Conservation (phyloP, 2,113 vertebrate genomes). For the Cariama cristata region DNA sequence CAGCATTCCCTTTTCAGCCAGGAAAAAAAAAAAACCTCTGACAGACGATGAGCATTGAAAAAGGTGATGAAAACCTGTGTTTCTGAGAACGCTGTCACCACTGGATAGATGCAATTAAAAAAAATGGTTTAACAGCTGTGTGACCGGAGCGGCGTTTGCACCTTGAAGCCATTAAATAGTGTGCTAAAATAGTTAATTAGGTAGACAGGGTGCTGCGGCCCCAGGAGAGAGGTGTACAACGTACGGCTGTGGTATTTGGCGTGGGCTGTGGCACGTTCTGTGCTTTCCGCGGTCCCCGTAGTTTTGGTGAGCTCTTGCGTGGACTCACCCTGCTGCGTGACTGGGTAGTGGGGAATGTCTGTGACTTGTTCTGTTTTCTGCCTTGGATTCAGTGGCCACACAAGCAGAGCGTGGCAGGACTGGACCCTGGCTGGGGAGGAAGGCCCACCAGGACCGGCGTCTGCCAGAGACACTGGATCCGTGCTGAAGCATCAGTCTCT, state of each 20-base stretch:
- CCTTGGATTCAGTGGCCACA: neutral
- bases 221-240: accelerated
- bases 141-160: accelerated
- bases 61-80: neutral
- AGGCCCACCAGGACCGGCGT: neutral
- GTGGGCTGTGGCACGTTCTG: accelerated
- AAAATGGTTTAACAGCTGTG: neutral
- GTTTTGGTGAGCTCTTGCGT: neutral
- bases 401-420: neutral
- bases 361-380: neutral
- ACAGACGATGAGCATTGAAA: neutral
- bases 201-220: neutral
- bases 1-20: neutral
- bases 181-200: neutral
- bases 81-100: neutral
- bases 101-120: neutral
- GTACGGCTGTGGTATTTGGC: neutral
- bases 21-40: neutral
- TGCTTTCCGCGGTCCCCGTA: accelerated
- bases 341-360: neutral
- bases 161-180: neutral
- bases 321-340: neutral
- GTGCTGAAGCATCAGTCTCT: accelerated
- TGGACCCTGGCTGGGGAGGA: neutral
- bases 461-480: neutral